Evolutionary conservation across 1,140 invertebrate species (phyloP).

Genomic region (Brachionus plicatilis): DNA sequence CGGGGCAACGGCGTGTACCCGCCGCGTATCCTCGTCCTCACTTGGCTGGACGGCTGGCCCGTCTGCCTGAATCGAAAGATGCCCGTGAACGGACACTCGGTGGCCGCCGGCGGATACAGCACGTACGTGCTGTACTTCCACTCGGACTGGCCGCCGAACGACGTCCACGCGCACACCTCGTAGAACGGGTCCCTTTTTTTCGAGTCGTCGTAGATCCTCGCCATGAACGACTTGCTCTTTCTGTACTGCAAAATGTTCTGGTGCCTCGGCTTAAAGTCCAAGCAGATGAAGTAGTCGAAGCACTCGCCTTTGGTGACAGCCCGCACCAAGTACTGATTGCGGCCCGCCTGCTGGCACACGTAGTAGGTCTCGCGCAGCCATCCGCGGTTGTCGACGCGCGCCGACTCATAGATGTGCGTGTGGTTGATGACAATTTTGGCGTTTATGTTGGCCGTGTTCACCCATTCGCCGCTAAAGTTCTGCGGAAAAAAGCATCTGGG

Average conservation of each 20-base stretch:
- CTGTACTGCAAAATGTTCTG: slow-evolving; percentile 37
- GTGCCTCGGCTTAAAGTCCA: slow-evolving; percentile 28
- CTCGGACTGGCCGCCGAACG: not conserved
- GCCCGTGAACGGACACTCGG: slow-evolving; percentile 41
- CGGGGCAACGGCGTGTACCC: slow-evolving; percentile 27
- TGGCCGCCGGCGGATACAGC: slow-evolving; percentile 38
- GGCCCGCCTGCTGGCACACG: slow-evolving; percentile 38
- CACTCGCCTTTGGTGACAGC: slow-evolving; percentile 39
- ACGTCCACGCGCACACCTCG: slow-evolving; percentile 40
- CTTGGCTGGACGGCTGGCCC: not conserved
- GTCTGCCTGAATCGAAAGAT: slow-evolving; percentile 38
- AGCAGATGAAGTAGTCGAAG: slow-evolving; percentile 40
- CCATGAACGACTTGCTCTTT: slow-evolving; percentile 33
- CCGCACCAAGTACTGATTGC: slow-evolving; percentile 37
- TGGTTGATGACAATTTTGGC: slow-evolving; percentile 27
- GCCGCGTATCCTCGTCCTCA: slow-evolving; percentile 37
- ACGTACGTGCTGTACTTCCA: slow-evolving; percentile 40
- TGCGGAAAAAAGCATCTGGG: slow-evolving; percentile 33
- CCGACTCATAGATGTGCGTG: slow-evolving; percentile 31
- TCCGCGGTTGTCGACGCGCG: slow-evolving; percentile 34
- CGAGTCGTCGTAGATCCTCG: slow-evolving; percentile 8
- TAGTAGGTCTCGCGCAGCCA: slow-evolving; percentile 37
- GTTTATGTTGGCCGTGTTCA: slow-evolving; percentile 39
- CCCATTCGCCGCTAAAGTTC: slow-evolving; percentile 40
- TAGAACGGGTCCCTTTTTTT: slow-evolving; percentile 34